These are phyloP conservation scores for Hycleus phaleratus DNA, from an alignment of 1,140 invertebrate genomes.

Conservation along the genomic window DNA sequence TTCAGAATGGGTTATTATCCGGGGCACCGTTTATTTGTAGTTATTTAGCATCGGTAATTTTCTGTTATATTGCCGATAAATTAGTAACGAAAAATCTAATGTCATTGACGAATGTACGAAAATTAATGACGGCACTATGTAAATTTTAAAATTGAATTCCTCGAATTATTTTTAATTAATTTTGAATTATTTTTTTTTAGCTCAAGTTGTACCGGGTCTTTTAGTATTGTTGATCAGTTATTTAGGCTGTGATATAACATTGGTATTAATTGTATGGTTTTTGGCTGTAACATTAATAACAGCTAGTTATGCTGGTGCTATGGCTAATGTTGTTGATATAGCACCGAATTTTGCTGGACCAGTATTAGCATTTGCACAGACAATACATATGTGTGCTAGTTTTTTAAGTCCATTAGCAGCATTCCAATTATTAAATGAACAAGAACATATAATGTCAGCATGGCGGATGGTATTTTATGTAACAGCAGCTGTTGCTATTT, in stretches of 20 bases:
- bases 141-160: slow-evolving; percentile 18
- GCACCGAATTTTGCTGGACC: slow-evolving; percentile 65
- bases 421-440: slow-evolving; percentile 42
- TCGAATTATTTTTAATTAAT: not conserved
- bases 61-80: slow-evolving; percentile 62
- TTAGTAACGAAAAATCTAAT: slow-evolving; percentile 51
- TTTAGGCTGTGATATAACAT: slow-evolving; percentile 52
- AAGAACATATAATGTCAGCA: slow-evolving; percentile 40
- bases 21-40: slow-evolving; percentile 62
- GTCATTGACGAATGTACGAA: slow-evolving; percentile 56
- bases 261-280: slow-evolving; percentile 58
- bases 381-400: slow-evolving; percentile 67
- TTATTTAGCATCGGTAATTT: slow-evolving; percentile 60
- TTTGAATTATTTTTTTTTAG: slow-evolving; percentile 30
- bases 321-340: slow-evolving; percentile 67
- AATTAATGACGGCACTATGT: slow-evolving; percentile 56
- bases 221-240: slow-evolving; percentile 58
- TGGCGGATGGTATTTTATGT: slow-evolving; percentile 69
- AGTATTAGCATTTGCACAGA: slow-evolving; percentile 65
- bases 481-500: slow-evolving; percentile 52
- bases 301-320: slow-evolving; percentile 65
- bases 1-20: slow-evolving; percentile 56
- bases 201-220: slow-evolving; percentile 63
- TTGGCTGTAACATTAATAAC: slow-evolving; percentile 63
- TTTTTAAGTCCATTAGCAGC: slow-evolving; percentile 59